Evolutionary conservation across 2,113 vertebrate genomes (phyloP), one percentile per base, ranked within the genome.

Genomic region (Crypturellus undulatus): DNA sequence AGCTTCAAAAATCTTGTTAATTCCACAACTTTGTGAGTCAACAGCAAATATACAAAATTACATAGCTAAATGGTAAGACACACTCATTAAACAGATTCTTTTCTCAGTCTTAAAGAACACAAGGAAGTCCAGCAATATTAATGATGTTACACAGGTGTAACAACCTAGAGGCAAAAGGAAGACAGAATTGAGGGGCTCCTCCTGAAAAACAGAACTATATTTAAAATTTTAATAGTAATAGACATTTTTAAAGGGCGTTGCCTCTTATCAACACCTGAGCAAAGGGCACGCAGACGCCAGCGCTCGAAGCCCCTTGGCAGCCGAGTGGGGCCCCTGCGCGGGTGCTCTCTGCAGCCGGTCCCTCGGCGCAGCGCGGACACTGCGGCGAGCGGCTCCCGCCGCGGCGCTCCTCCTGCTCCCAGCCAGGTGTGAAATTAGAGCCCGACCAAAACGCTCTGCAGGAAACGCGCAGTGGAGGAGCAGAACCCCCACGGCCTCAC

Each of bases 21-120:
- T 54, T 79, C 36, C 73, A 1, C 40, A 73, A 36, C 49, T 79
- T 65, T 32, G 14, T 32, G 42, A 77, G 16, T 54, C 79, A 82
- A 28, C 47, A 18, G 0, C 21, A 17, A 76, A 59, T 26, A 16
- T 12, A 24, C 0, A 0, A 22, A 75, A 26, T 11, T 40, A n/a
- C 49, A 68, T 42, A 84, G n/a, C 38, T 86, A 36, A 87, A 43
- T 19, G 52, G 58, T 12, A 43, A 59, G 80, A 34, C 26, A 10
- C 54, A 43, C 73, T 79, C 20, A 43, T 32, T 62, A 32, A 51
- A 51, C 0, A 51, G 36, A 58, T 12, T 40, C 36, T 59, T 42
- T 49, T 52, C 47, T 87, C 22, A 16, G 19, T 36, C 75, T 67
- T 56, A 21, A 36, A 36, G 40, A 70, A 36, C 11, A 22, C 2